phyloP scores from a whole-genome alignment of 1,140 invertebrate genomes.

The Papilio xuthus region DNA sequence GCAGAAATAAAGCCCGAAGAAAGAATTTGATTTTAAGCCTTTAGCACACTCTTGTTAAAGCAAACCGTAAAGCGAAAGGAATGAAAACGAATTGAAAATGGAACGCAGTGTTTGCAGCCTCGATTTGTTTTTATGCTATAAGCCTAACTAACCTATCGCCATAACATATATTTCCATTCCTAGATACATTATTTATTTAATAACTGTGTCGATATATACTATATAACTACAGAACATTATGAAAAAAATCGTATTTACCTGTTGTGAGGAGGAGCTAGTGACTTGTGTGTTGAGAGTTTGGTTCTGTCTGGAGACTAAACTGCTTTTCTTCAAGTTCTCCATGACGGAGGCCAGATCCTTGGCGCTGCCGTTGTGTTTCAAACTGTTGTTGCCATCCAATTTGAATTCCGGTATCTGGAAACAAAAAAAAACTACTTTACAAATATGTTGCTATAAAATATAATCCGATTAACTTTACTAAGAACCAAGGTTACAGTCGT shows the following conservation, averaged over 20 bases:
- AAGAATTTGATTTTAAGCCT: neutral
- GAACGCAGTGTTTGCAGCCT: too few relatives aligned
- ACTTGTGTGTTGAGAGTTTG: conserved; percentile 77
- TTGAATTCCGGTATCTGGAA: conserved; percentile 75
- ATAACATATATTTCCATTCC: too few relatives aligned
- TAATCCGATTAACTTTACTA: conserved; percentile 26
- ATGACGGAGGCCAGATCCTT: conserved; percentile 78
- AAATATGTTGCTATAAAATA: conserved; percentile 5
- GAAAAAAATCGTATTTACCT: conserved; percentile 56
- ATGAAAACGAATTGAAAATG: too few relatives aligned
- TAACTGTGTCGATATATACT: neutral
- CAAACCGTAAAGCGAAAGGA: neutral
- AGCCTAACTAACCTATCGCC: too few relatives aligned
- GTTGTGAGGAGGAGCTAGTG: conserved; percentile 78
- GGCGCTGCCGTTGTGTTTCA: conserved; percentile 77
- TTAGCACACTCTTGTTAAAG: neutral
- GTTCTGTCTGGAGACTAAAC: conserved; percentile 71
- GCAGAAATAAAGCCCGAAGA: neutral
- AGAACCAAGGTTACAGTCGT: conserved; percentile 13
- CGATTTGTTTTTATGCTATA: too few relatives aligned
- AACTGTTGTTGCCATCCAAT: conserved; percentile 72
- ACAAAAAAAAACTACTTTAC: conserved; percentile 44
- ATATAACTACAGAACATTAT: neutral
- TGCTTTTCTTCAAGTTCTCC: conserved; percentile 79
- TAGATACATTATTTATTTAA: neutral